Evolutionary conservation across 2,888 invertebrate genomes (phyloP), one percentile per base, ranked within the genome.

Genomic region (Cantharis rufa): DNA sequence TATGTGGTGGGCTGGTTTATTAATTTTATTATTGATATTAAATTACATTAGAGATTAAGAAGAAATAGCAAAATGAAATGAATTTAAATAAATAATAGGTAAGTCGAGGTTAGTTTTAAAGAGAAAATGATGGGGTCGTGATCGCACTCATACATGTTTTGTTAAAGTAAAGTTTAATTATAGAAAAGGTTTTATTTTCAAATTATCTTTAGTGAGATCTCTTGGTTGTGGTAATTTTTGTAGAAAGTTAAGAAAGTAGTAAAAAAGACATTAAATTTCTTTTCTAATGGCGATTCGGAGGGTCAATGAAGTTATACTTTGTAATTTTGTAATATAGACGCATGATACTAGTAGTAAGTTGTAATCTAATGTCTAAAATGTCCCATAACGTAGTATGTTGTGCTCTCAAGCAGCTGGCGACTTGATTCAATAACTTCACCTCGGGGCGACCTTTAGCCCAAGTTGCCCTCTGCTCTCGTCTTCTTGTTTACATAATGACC

Each of bases 401-500:
- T 78, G 78, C 70, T 75, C 75, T 64, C 78, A 80, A 78, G 80
- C 82, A 81, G 80, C 82, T 81, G 82, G 82, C 78, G 79, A 82
- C 82, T 84, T 84, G 84, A 86, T 86, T 86, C 86, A 86, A 86
- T 86, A 85, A 86, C 83, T 84, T 84, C 83, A 84, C 84, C 84
- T 84, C 81, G 78, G 71, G 76, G 76, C 80, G 81, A 82, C 82
- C 81, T 81, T 80, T 82, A 80, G 79, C 78, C 81, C 74, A 80
- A 75, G 79, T 73, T 81, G 80, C 83, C 83, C 84, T 82, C 78
- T 83, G 81, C 81, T 84, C 83, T 83, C 85, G 84, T 85, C 85
- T 85, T 84, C 86, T 87, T 86, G 86, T 87, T 87, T 87, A 87
- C 87, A 87, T 87, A 87, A 87, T 87, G 87, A 86, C 86, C 80